phyloP scores from a whole-genome alignment of 1,140 invertebrate genomes.

The Aphis gossypii region DNA sequence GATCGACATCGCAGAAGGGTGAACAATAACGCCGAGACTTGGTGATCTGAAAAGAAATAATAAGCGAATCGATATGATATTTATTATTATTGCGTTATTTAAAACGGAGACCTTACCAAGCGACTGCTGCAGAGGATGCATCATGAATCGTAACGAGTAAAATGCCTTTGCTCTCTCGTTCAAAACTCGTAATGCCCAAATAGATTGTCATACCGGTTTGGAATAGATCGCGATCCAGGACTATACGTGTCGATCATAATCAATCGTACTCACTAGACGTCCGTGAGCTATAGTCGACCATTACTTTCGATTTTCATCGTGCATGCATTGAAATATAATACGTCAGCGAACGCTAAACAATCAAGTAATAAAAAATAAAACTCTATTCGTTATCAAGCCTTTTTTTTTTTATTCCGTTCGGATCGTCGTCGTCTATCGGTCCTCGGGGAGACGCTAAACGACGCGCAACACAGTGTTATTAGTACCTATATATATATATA shows the following conservation, averaged over 20 bases:
- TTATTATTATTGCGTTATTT: background rate
- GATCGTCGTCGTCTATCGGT: background rate
- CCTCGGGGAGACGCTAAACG: conserved; percentile 38
- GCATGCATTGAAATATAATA: background rate
- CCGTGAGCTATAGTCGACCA: background rate
- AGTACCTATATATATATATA: background rate
- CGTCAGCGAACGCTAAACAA: background rate
- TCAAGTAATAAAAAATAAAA: background rate
- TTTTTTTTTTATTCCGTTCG: background rate
- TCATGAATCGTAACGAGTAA: background rate
- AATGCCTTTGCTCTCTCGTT: background rate
- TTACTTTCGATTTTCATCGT: background rate
- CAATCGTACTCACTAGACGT: background rate
- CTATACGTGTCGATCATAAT: background rate
- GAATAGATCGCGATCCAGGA: background rate
- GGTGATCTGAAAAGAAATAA: background rate
- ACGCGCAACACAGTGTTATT: background rate
- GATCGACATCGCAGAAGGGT: background rate
- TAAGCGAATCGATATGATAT: background rate
- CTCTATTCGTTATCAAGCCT: background rate
- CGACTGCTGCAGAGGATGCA: background rate
- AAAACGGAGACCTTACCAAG: background rate
- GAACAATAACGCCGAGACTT: background rate
- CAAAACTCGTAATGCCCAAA: background rate
- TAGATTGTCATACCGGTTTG: background rate